Evolutionary conservation across 2,113 vertebrate species (phyloP).

Genomic region (Scytalopus superciliaris): DNA sequence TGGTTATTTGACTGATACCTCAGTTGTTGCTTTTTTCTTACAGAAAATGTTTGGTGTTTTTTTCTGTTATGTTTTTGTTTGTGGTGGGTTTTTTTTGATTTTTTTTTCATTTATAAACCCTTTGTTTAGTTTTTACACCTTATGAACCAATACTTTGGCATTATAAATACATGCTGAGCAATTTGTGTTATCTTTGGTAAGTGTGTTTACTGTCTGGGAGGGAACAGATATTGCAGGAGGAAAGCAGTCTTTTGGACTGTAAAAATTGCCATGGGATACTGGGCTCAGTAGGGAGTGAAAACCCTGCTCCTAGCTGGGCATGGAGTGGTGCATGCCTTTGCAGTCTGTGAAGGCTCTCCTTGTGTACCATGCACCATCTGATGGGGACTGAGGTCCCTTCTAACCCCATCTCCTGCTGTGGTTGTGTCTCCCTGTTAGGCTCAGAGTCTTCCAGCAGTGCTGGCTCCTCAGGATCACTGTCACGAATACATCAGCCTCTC

Average conservation of each 20-base stretch:
- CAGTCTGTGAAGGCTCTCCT: neutral
- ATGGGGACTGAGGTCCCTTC: neutral
- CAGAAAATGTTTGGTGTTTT: neutral
- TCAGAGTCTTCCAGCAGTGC: constrained; percentile 83
- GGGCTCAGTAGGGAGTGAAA: neutral
- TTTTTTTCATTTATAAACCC: neutral
- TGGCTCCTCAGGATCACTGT: constrained; percentile 81
- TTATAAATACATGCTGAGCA: neutral
- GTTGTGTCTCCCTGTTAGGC: constrained; percentile 49
- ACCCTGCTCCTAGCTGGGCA: neutral
- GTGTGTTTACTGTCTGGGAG: neutral
- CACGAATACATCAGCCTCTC: constrained; percentile 81
- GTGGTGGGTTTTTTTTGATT: neutral
- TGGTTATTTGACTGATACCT: neutral
- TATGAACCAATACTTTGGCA: neutral
- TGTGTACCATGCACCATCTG: accelerated
- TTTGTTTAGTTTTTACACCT: neutral
- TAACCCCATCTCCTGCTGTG: neutral
- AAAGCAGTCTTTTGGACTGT: neutral
- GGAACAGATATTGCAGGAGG: neutral
- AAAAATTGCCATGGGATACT: neutral
- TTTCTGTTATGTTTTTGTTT: neutral
- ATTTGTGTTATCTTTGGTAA: neutral
- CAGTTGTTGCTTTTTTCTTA: neutral
- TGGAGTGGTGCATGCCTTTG: neutral